Evolutionary conservation across 2,888 invertebrate genomes (phyloP).

Genomic region (Leucania comma): DNA sequence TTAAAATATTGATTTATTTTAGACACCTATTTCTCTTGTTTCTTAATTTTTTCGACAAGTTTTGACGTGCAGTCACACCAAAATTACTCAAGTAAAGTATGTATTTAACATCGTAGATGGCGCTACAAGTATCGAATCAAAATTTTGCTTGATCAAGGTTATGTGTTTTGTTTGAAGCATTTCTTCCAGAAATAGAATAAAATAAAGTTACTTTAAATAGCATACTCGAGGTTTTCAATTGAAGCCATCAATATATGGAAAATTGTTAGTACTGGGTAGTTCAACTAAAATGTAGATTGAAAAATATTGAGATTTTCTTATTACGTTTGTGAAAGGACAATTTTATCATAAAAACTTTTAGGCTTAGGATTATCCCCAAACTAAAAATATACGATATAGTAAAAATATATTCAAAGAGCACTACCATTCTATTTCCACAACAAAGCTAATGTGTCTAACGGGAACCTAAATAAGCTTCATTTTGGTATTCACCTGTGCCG

Average conservation of each 20-base stretch:
- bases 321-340: not conserved
- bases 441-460: slow-evolving; percentile 64
- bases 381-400: slow-evolving; percentile 13
- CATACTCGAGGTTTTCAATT: too few relatives aligned
- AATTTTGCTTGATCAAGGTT: too few relatives aligned
- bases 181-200: too few relatives aligned
- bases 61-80: too few relatives aligned
- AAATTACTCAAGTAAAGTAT: too few relatives aligned
- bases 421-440: slow-evolving; percentile 46
- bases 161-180: too few relatives aligned
- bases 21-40: too few relatives aligned
- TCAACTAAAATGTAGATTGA: not conserved
- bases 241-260: not conserved
- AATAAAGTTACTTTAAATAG: too few relatives aligned
- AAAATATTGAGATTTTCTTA: slow-evolving; percentile 7
- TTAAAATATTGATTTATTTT: too few relatives aligned
- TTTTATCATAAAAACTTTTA: slow-evolving; percentile 12
- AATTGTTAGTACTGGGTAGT: not conserved
- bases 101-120: too few relatives aligned
- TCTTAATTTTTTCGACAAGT: too few relatives aligned
- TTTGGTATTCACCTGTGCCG: slow-evolving; percentile 68
- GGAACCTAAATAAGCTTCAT: slow-evolving; percentile 67
- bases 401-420: slow-evolving; percentile 40
- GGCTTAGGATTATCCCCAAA: slow-evolving; percentile 4
- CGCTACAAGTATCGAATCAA: too few relatives aligned